These are phyloP conservation scores for Cantharis flavilabris DNA, from an alignment of 2,888 invertebrate genomes.

Conservation along the genomic window DNA sequence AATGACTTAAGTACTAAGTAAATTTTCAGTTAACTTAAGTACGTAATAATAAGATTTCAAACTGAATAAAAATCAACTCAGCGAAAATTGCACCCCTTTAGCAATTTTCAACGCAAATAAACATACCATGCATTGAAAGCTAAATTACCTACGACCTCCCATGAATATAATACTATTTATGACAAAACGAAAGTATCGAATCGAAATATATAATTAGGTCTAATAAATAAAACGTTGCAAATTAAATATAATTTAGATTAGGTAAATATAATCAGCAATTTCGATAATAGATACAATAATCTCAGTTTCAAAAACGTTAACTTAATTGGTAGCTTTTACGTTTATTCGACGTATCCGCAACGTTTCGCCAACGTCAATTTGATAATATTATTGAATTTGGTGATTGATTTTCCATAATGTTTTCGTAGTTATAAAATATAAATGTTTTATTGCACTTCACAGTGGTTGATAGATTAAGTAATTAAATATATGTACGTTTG, in stretches of 20 bases:
- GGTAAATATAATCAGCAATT: neutral
- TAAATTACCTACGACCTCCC: neutral
- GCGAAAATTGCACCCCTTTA: neutral
- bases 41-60: neutral
- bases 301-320: neutral
- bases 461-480: neutral
- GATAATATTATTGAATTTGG: neutral
- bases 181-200: neutral
- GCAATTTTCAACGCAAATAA: neutral
- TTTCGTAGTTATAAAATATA: neutral
- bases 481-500: neutral
- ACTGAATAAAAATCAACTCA: neutral
- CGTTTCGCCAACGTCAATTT: neutral
- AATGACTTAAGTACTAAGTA: slow-evolving; percentile 2
- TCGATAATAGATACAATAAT: neutral
- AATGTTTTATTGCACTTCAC: neutral
- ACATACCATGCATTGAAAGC: neutral
- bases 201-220: neutral
- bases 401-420: neutral
- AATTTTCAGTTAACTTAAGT: neutral
- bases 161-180: neutral
- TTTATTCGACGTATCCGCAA: neutral
- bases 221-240: neutral
- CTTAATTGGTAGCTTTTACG: neutral
- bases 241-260: neutral